Percentiles rank a stretch among this genome's conserved stretches.
Evolutionary conservation across 2,888 invertebrate genomes (phyloP).

Genomic region (Caenorhabditis auriculariae): DNA sequence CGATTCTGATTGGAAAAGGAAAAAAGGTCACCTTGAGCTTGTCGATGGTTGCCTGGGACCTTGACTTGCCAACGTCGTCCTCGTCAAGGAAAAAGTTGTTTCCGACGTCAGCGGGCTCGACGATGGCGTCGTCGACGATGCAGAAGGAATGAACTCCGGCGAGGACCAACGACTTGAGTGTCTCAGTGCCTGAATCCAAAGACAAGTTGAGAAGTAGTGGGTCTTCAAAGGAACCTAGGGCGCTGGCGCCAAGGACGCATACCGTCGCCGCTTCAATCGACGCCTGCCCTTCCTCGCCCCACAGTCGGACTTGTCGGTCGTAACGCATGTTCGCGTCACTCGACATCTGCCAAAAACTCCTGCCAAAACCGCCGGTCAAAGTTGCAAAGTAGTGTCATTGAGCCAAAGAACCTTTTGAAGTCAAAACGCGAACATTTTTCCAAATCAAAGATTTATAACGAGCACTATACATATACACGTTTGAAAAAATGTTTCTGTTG

Average conservation of each 20-base stretch:
- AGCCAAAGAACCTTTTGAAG: too few relatives aligned
- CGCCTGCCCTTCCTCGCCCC: constrained; percentile 97
- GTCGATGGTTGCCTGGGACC: constrained; percentile 49
- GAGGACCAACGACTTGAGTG: constrained; percentile 87
- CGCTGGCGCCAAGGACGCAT: constrained; percentile 74
- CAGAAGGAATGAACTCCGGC: constrained; percentile 73
- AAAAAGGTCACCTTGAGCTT: constrained; percentile 64
- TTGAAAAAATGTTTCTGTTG: too few relatives aligned
- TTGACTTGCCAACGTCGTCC: constrained; percentile 74
- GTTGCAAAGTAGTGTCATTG: too few relatives aligned
- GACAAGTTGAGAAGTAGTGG: neutral
- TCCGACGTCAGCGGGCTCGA: constrained; percentile 40
- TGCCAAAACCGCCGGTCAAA: too few relatives aligned
- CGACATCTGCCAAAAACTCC: too few relatives aligned
- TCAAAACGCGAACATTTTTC: too few relatives aligned
- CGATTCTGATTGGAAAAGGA: constrained; percentile 2
- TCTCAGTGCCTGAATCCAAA: constrained; percentile 79
- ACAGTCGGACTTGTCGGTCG: constrained; percentile 81
- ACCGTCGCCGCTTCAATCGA: constrained; percentile 85
- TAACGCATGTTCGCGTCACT: constrained; percentile 68
- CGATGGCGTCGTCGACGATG: constrained; percentile 65
- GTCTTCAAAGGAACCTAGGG: constrained; percentile 21
- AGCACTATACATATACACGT: too few relatives aligned
- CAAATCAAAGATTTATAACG: too few relatives aligned
- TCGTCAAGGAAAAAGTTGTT: constrained; percentile 88